Percentiles rank a stretch among this genome's conserved stretches.
These are phyloP conservation scores for Cebidichthys violaceus DNA, from an alignment of 2,113 vertebrate genomes.

Conservation along the genomic window DNA sequence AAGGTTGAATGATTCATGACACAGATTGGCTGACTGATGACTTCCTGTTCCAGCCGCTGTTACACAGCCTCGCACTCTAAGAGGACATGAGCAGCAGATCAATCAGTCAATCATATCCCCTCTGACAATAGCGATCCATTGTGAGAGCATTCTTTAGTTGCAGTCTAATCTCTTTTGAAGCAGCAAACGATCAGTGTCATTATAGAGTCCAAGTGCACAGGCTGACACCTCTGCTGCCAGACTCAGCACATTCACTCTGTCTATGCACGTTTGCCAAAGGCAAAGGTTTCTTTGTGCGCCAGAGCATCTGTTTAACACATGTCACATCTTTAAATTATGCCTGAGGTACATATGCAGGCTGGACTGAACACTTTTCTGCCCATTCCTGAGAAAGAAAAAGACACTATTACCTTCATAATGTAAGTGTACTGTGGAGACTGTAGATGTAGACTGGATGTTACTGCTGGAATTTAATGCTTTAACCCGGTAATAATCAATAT, in stretches of 20 bases:
- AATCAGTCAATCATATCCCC: conserved; percentile 61
- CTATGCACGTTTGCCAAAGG: conserved; percentile 49
- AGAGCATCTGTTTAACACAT: conserved; percentile 71
- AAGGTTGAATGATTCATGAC: conserved; percentile 57
- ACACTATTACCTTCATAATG: not conserved
- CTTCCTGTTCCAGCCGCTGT: conserved; percentile 43
- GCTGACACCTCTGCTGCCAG: conserved; percentile 42
- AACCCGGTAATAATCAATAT: not conserved
- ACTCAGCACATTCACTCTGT: conserved; percentile 50
- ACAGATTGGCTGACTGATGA: conserved; percentile 63
- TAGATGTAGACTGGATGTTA: not conserved
- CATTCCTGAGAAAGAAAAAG: not conserved
- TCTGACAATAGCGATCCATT: conserved; percentile 43
- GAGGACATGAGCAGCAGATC: conserved; percentile 56
- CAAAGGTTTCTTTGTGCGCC: conserved; percentile 35
- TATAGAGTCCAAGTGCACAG: conserved; percentile 34
- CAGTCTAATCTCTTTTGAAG: conserved; percentile 58
- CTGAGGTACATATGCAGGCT: conserved; percentile 27
- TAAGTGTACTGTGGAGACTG: not conserved
- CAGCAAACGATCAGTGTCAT: conserved; percentile 49
- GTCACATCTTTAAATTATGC: conserved; percentile 49
- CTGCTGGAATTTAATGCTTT: not conserved
- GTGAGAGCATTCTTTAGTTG: conserved; percentile 37
- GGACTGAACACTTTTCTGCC: not conserved
- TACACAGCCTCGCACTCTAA: not conserved